Base-by-base conservation (phyloP, 2,113 vertebrate genomes). In the Condylura cristata region DNA sequence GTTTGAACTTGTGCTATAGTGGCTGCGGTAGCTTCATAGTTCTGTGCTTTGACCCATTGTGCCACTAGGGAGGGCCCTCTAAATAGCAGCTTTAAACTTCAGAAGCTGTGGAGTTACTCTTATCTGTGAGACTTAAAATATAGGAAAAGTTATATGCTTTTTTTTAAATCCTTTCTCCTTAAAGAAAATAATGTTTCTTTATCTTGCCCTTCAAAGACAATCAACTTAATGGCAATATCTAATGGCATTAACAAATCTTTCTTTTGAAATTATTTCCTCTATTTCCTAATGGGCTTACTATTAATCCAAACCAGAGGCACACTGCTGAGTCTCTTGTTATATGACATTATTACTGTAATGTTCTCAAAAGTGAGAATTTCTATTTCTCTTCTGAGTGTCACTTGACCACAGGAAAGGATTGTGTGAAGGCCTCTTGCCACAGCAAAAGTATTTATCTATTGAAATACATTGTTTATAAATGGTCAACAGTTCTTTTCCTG, bases 291-390 rank as follows among this genome's bases (percentile, higher is more conserved):
- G 66, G 34, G 32, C 41, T 89, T 72, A 56, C 48, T 76, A 65
- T 10, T 94, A 80, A 87, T 72, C 18, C 65, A 91, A 84, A 78
- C 68, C 87, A 95, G 88, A 81, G 78, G 26, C 48, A 80, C 51
- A 18, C 53, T 1, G 0, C 65, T 20, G 37, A 76, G 76, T 41
- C 41, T 75, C 65, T 88, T 18, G 10, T 82, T 58, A 66, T 61
- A 11, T 56, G 92, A 75, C 22, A 60, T 96, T 53, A 83, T 75
- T 63, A 61, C 37, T 44, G 24, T 37, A 58, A 72, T 88, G 56
- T 75, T 97, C 95, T 91, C 34, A 60, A 75, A 89, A 72, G 63
- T 82, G 78, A 30, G 34, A 87, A 70, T 76, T 92, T 91, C 65
- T 91, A 0, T 51, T 92, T 90, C 81, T 72, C 71, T 85, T 80